Evolutionary conservation across 2,888 invertebrate genomes (phyloP).

Genomic region (Ornithoptera alexandrae): DNA sequence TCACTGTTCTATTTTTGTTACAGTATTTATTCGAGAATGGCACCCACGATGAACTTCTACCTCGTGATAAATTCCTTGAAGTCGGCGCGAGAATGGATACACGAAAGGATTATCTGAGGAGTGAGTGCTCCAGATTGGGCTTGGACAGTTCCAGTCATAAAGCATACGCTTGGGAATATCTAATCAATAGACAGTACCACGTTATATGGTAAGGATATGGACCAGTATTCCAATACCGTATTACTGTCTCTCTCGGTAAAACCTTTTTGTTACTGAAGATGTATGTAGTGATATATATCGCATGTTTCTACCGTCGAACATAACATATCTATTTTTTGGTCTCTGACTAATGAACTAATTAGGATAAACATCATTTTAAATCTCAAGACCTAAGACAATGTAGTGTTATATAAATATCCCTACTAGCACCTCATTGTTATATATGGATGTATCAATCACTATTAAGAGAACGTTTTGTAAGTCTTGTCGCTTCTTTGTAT

Average conservation of each 20-base stretch:
- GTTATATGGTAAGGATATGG: conserved; percentile 84
- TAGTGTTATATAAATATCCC: too few relatives aligned
- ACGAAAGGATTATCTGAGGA: conserved; percentile 79
- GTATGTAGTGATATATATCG: too few relatives aligned
- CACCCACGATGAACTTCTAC: conserved; percentile 63
- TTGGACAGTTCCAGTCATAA: conserved; percentile 82
- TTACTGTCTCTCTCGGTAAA: background rate
- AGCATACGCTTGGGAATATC: conserved; percentile 92
- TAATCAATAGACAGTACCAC: conserved; percentile 88
- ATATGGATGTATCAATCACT: background rate
- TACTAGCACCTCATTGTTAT: too few relatives aligned
- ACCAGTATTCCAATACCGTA: background rate
- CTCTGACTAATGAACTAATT: too few relatives aligned
- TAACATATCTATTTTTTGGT: too few relatives aligned
- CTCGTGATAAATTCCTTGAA: conserved; percentile 77
- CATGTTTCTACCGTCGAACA: too few relatives aligned
- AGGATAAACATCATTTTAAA: too few relatives aligned
- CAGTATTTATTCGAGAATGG: conserved; percentile 75
- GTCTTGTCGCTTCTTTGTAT: too few relatives aligned
- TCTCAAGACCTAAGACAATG: too few relatives aligned
- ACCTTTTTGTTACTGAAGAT: too few relatives aligned
- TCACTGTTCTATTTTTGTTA: conserved; percentile 48
- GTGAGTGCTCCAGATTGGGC: conserved; percentile 81
- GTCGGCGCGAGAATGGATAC: conserved; percentile 81
- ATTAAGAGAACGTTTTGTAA: background rate